A percentile compares a stretch with the other conserved stretches of the same genome.
Evolutionary conservation across 2,797 vertebrate genomes (phyloP).

Genomic region (Pseudopleuronectes americanus): DNA sequence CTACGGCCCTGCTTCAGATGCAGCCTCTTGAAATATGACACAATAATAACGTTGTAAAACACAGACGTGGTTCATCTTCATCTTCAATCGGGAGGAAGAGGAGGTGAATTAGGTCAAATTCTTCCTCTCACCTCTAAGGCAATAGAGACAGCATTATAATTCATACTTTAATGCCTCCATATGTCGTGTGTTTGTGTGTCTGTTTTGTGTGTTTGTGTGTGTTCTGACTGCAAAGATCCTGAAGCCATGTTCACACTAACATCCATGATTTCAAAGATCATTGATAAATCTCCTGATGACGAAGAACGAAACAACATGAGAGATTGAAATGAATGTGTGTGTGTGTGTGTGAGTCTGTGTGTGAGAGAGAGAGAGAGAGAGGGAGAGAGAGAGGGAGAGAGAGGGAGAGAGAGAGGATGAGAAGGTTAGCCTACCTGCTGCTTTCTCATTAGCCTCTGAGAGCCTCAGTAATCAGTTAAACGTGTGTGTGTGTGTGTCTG

Average conservation of each 20-base stretch:
- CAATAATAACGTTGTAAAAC: too few relatives aligned
- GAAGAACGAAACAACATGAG: background rate
- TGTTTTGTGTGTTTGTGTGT: background rate
- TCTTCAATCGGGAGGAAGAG: too few relatives aligned
- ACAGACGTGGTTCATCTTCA: too few relatives aligned
- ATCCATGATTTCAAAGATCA: too few relatives aligned
- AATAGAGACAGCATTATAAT: too few relatives aligned
- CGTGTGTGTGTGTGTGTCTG: background rate
- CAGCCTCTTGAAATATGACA: too few relatives aligned
- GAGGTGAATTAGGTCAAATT: too few relatives aligned
- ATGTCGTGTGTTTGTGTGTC: background rate
- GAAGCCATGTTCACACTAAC: too few relatives aligned
- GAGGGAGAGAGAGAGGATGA: constrained; percentile 50
- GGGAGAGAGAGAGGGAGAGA: constrained; percentile 17
- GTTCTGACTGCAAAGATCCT: too few relatives aligned
- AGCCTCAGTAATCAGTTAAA: constrained; percentile 53
- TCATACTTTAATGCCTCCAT: background rate
- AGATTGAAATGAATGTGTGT: constrained; percentile 4
- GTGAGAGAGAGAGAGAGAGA: constrained; percentile 24
- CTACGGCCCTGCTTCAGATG: too few relatives aligned
- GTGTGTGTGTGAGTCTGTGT: constrained; percentile 5
- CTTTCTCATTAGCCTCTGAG: constrained; percentile 75
- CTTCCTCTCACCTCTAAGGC: too few relatives aligned
- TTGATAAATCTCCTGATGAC: too few relatives aligned
- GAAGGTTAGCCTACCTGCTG: constrained; percentile 65